phyloP scores from a whole-genome alignment of 2,113 vertebrate genomes.

The Bothrops jararaca region DNA sequence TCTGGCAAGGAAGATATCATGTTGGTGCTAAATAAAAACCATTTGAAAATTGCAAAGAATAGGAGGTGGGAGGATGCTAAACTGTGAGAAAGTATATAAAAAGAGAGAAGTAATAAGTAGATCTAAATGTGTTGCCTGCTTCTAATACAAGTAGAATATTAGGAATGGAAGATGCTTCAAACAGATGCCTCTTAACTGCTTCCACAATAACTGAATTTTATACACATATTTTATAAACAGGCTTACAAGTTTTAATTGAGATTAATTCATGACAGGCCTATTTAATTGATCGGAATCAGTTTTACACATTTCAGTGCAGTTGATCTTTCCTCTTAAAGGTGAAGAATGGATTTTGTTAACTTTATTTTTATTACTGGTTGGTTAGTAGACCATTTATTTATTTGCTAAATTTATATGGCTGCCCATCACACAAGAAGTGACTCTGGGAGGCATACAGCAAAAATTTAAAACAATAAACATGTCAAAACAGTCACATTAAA shows the following conservation, averaged over 20 bases:
- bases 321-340: not conserved
- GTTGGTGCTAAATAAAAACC: not conserved
- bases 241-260: not conserved
- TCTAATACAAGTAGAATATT: not conserved
- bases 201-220: not conserved
- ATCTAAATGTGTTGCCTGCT: not conserved
- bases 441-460: not conserved
- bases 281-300: not conserved
- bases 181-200: not conserved
- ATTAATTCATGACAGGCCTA: not conserved
- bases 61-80: not conserved
- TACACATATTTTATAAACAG: not conserved
- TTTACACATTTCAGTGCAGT: not conserved
- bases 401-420: not conserved
- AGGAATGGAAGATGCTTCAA: not conserved
- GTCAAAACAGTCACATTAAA: not conserved
- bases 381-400: not conserved
- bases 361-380: not conserved
- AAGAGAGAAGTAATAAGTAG: not conserved
- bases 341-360: not conserved
- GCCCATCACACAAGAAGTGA: not conserved
- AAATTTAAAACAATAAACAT: not conserved
- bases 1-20: conserved; percentile 11
- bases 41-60: conserved; percentile 13
- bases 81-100: not conserved